Conservation (phyloP, 2,888 invertebrate species). For the Oxycera nigricornis region DNA sequence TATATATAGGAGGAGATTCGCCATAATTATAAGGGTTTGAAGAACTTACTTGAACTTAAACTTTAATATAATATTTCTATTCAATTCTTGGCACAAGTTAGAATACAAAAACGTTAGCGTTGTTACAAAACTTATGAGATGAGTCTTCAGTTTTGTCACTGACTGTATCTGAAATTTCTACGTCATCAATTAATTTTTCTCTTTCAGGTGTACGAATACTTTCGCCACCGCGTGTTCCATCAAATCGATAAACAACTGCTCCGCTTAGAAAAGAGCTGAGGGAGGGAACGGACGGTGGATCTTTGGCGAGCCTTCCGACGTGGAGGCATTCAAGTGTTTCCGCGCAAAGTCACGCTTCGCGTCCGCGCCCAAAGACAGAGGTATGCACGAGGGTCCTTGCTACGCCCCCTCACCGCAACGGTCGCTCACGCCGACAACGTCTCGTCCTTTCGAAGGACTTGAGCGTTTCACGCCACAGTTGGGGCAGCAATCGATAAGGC, state of each 20-base stretch:
- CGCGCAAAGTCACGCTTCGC: neutral
- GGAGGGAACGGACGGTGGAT: neutral
- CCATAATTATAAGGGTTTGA: no score
- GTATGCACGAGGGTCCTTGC: neutral
- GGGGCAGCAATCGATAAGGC: constrained; percentile 12
- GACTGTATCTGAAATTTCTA: no score
- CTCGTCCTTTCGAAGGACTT: neutral
- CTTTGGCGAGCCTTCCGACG: neutral
- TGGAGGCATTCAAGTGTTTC: neutral
- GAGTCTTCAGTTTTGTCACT: no score
- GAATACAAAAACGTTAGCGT: no score
- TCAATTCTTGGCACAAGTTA: no score
- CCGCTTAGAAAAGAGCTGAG: neutral
- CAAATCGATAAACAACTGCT: neutral
- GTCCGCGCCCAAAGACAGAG: neutral
- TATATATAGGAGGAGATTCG: no score
- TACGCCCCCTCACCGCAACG: neutral
- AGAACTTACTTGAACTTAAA: no score
- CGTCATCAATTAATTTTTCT: no score
- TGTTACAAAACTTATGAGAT: no score
- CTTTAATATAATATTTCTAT: no score
- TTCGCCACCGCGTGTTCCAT: neutral
- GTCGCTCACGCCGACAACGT: neutral
- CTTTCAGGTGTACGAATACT: neutral
- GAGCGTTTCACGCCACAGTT: neutral